phyloP scores from a whole-genome alignment of 2,113 vertebrate genomes.

The Psittacula cyanocephala region DNA sequence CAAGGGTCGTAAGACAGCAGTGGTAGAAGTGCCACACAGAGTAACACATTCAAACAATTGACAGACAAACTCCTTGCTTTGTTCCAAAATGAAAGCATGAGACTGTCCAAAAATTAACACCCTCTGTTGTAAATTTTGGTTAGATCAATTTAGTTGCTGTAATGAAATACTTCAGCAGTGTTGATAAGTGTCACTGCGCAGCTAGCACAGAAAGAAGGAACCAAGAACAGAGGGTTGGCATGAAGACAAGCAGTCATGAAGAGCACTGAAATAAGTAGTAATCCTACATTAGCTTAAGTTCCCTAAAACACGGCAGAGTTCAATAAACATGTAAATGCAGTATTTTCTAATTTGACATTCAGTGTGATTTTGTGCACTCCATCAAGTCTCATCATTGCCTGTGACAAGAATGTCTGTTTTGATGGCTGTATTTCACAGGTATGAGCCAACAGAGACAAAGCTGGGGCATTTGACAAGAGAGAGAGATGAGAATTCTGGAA shows the following conservation, averaged over 20 bases:
- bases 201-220: neutral
- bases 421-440: neutral
- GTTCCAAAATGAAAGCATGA: neutral
- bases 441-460: neutral
- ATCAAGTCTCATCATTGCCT: neutral
- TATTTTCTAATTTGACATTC: neutral
- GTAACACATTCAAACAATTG: neutral
- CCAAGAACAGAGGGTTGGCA: neutral
- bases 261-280: neutral
- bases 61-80: neutral
- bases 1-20: neutral
- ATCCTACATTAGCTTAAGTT: neutral
- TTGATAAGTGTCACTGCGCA: neutral
- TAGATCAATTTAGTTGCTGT: neutral
- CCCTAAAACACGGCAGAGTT: neutral
- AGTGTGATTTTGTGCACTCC: neutral
- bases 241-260: neutral
- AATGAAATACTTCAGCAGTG: neutral
- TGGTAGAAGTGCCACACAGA: neutral
- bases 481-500: neutral
- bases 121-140: neutral
- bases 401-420: neutral
- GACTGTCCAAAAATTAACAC: neutral
- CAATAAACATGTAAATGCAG: neutral
- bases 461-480: neutral